These are phyloP conservation scores for Elachura formosa DNA, from an alignment of 2,113 vertebrate species.

Conservation along the genomic window DNA sequence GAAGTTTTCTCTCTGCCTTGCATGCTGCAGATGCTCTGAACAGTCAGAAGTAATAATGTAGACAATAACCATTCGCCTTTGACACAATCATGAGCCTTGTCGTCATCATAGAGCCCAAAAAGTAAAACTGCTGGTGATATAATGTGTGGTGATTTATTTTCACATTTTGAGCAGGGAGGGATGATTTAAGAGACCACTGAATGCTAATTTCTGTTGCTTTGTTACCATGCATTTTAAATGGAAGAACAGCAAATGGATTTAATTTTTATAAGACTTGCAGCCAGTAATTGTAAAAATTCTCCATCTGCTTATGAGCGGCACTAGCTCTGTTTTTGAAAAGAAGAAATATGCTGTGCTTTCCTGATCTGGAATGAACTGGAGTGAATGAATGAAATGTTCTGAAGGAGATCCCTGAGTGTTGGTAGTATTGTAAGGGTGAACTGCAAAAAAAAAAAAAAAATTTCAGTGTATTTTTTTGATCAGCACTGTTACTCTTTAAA, in stretches of 20 bases:
- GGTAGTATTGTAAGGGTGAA: background rate
- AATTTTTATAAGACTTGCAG: slow-evolving; percentile 2
- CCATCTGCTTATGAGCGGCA: background rate
- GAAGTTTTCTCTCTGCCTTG: background rate
- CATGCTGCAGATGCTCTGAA: background rate
- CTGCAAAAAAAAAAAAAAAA: background rate
- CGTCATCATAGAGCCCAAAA: background rate
- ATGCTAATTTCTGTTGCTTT: slow-evolving; percentile 30
- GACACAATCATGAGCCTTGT: background rate
- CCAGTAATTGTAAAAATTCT: background rate
- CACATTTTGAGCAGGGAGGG: background rate
- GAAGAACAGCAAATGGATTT: slow-evolving; percentile 3
- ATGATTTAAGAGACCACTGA: slow-evolving; percentile 2
- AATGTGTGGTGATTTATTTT: background rate
- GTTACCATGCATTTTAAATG: background rate
- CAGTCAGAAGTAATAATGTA: background rate
- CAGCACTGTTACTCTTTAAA: background rate
- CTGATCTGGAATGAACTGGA: background rate
- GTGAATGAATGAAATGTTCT: background rate
- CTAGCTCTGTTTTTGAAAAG: background rate
- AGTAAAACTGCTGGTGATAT: background rate
- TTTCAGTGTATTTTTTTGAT: background rate
- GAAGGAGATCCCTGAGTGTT: background rate
- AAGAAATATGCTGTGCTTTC: background rate
- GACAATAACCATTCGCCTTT: background rate